Evolutionary conservation across 2,797 vertebrate species (phyloP), one percentile per base, ranked within the genome.

Genomic region (Microchirus variegatus): DNA sequence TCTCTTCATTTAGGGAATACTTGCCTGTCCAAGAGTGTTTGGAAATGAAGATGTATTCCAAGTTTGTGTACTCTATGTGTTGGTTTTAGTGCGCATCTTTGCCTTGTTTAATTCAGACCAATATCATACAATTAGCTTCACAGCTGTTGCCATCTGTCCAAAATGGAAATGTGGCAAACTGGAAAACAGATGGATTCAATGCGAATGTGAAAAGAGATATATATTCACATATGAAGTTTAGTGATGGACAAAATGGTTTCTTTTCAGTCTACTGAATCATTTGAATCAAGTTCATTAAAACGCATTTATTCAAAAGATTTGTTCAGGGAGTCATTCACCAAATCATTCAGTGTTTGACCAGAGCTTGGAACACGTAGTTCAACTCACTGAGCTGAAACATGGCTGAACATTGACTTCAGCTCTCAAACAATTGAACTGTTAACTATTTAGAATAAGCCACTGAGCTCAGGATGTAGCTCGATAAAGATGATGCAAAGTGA

Each of bases 91-190:
- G 60, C 52, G 41, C 49, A 46, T 49, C 16, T 12, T 54, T 54
- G 58, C 48, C 58, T 64, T 66, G 51, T 77, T 78, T 44, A 62
- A 72, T 77, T 59, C 18, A 60, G 55, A 62, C 47, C 54, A 44
- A 38, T 66, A 77, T 59, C 43, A 71, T 70, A 63, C 67, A 63
- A 75, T 80, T 72, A 67, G 56, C 22, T 11, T 26, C 26, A 26
- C 70, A 81, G 71, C 76, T 85, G 51, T 75, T 76, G 14, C 45
- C 37, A 15, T 76, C 36, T 50, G 35, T 69, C 26, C 31, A 55
- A 65, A 58, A 54, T 49, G 48, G 44, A 62, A 55, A 67, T 57
- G 59, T 52, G 35, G 37, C 12, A 45, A 56, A 61, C 55, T 18
- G 52, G 50, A 37, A 54, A 70, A 59, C 53, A 57, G 22, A 15